Evolutionary conservation across 1,140 invertebrate genomes (phyloP).

Genomic region (Lepidurus packardi): DNA sequence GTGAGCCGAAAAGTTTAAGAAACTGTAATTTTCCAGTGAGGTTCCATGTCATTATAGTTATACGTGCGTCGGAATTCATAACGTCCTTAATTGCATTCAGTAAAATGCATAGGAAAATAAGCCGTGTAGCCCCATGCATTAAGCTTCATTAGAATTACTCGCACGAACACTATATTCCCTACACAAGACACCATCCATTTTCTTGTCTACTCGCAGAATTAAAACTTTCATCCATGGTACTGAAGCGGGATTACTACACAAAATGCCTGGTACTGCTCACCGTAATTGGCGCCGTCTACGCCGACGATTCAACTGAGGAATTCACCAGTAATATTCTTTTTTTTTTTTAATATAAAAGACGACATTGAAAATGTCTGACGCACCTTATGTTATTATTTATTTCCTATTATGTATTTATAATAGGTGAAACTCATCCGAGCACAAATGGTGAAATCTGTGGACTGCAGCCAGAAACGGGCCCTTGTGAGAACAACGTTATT

Average conservation of each 20-base stretch:
- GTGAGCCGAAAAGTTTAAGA: background rate
- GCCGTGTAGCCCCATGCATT: background rate
- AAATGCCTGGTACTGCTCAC: background rate
- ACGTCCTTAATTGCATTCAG: background rate
- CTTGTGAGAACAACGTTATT: constrained; percentile 51
- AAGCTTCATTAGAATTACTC: constrained; percentile 15
- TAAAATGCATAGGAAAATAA: background rate
- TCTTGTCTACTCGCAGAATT: background rate
- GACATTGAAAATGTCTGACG: too few species aligned
- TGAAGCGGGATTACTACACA: background rate
- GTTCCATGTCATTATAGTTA: background rate
- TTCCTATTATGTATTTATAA: background rate
- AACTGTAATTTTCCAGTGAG: background rate
- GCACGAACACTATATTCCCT: background rate
- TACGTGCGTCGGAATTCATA: constrained; percentile 8
- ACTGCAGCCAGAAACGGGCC: constrained; percentile 50
- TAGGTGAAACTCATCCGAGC: background rate
- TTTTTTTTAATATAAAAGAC: background rate
- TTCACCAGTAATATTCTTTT: background rate
- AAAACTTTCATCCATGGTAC: background rate
- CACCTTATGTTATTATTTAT: too few species aligned
- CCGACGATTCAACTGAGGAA: background rate
- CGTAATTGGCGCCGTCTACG: background rate
- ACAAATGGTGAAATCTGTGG: constrained; percentile 52
- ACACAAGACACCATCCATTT: background rate